Conservation (phyloP, 1,140 invertebrate genomes). For the Tetramorium simillimum region DNA sequence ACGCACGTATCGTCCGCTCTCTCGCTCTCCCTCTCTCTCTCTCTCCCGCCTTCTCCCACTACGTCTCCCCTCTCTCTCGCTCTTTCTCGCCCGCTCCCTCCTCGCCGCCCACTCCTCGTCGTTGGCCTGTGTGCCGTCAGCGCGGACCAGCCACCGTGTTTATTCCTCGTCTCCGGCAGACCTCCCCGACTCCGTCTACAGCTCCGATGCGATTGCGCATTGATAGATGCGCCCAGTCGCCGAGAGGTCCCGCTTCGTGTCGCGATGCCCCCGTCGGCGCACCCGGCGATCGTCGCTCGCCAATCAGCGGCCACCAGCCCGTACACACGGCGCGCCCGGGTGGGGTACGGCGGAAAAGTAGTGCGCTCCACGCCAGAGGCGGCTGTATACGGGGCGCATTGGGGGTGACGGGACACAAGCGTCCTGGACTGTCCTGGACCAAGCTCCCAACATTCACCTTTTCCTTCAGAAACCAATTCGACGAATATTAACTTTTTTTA, state of each 20-base stretch:
- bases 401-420: neutral
- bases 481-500: too few species aligned
- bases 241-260: slow-evolving; percentile 72
- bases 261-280: slow-evolving; percentile 60
- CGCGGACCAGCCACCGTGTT: slow-evolving; percentile 79
- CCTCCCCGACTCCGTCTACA: slow-evolving; percentile 77
- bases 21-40: neutral
- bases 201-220: slow-evolving; percentile 83
- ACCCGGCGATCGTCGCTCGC: slow-evolving; percentile 50
- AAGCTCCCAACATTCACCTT: neutral
- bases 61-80: neutral
- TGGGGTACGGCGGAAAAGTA: slow-evolving; percentile 76
- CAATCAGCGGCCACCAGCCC: slow-evolving; percentile 62
- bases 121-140: slow-evolving; percentile 57
- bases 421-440: neutral
- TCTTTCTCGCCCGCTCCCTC: neutral
- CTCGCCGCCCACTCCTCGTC: slow-evolving; percentile 72
- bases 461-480: too few species aligned
- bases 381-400: slow-evolving; percentile 47
- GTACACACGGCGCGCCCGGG: slow-evolving; percentile 57
- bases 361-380: slow-evolving; percentile 68
- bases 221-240: slow-evolving; percentile 77
- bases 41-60: slow-evolving; percentile 48
- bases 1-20: slow-evolving; percentile 12
- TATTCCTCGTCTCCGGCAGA: slow-evolving; percentile 77